A percentile compares a stretch with the other conserved stretches of the same genome.
Evolutionary conservation across 1,140 invertebrate species (phyloP).

Genomic region (Habropoda laboriosa): DNA sequence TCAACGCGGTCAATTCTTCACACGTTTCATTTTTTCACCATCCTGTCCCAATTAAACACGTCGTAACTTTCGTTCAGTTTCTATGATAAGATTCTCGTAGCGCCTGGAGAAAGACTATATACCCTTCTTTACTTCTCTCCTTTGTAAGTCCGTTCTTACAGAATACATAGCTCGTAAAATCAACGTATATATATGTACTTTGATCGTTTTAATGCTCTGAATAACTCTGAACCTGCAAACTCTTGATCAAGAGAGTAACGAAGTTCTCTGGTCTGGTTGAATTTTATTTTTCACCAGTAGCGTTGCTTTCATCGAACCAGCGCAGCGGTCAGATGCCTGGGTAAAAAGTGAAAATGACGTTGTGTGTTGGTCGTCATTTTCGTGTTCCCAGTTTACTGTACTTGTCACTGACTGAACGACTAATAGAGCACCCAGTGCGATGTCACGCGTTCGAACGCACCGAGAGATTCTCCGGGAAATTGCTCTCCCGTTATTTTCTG

Average conservation of each 20-base stretch:
- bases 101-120: too few species aligned
- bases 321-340: conserved; percentile 36
- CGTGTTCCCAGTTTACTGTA: conserved; percentile 53
- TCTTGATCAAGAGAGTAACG: neutral
- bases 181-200: neutral
- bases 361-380: conserved; percentile 38
- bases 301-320: neutral
- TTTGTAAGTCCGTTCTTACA: too few species aligned
- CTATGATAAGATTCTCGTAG: neutral
- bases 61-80: neutral
- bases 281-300: conserved; percentile 14
- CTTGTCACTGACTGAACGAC: conserved; percentile 60
- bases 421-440: conserved; percentile 53
- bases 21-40: too few species aligned
- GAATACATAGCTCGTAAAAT: too few species aligned
- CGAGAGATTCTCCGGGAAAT: conserved; percentile 51
- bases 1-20: neutral
- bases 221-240: neutral
- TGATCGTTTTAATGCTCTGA: conserved; percentile 22
- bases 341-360: conserved; percentile 62
- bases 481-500: conserved; percentile 63
- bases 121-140: too few species aligned
- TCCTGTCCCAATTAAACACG: neutral
- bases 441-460: conserved; percentile 52
- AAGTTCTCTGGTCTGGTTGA: neutral